Evolutionary conservation across 2,797 vertebrate species (phyloP).

Genomic region (Oreonectes daqikongensis): DNA sequence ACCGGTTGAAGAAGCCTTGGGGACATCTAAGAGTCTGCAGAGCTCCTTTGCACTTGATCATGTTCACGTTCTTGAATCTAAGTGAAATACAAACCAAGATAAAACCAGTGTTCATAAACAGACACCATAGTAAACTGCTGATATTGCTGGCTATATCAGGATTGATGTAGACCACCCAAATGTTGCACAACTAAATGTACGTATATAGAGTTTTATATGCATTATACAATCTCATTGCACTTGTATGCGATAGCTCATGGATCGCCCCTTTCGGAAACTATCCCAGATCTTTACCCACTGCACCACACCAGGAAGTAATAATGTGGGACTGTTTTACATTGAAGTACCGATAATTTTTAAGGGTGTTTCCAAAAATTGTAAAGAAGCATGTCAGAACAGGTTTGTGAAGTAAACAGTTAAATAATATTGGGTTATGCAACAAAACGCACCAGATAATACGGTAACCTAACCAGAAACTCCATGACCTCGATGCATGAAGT

Average conservation of each 20-base stretch:
- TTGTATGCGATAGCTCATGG: conserved; percentile 12
- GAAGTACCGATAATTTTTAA: background rate
- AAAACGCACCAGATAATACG: background rate
- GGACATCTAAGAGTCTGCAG: background rate
- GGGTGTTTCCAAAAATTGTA: background rate
- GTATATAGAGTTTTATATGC: background rate
- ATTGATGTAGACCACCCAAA: background rate
- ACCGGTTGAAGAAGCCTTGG: background rate
- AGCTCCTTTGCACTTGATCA: background rate
- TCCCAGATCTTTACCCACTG: background rate
- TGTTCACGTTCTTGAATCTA: conserved; percentile 1
- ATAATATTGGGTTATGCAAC: background rate
- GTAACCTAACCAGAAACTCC: background rate
- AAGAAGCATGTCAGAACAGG: conserved; percentile 22
- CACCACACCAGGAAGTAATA: background rate
- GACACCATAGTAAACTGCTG: background rate
- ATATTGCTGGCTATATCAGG: background rate
- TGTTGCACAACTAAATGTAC: background rate
- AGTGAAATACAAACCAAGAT: background rate
- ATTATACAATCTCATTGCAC: too few relatives aligned
- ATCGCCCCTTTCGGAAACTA: background rate
- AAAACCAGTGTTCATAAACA: background rate
- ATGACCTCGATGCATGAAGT: background rate
- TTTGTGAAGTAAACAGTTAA: background rate
- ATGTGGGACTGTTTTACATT: background rate